Evolutionary conservation across 2,888 invertebrate genomes (phyloP), one percentile per base, ranked within the genome.

Genomic region (Cephus runcator): DNA sequence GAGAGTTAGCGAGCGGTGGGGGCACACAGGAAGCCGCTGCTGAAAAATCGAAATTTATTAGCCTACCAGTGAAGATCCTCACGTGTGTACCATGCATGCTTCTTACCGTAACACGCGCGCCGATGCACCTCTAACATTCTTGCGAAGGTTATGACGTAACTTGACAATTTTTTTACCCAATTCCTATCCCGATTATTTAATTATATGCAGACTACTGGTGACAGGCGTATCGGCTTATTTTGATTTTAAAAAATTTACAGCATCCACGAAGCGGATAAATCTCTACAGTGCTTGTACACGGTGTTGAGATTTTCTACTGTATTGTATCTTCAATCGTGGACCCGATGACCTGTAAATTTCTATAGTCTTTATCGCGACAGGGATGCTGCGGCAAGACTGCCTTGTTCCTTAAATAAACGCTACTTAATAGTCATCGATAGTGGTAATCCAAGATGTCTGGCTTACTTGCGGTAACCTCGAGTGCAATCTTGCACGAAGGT

Each of bases 31-130:
- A 71, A 69, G 79, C 75, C 71, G 74, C 73, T 69, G 69, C 76
- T 79, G 82, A 87, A 88, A 88, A 86, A 84, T 78, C 68, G 81
- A 80, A 79, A 88, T 87, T 87, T 87, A 86, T 86, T 77, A 80
- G 80, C 80, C 79, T 77, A 69, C 68, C 77, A 30, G 77, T 76
- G 78, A 35, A 69, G 73, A 71, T 71, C 30, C 34, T 30, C 31
- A 31, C 30, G 56, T 56, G 23, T 56, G 23, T 56, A 56, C 56
- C 34, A 30, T 23, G 71, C 71, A 71, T 71, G 9, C 71, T 12
- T 23, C 31, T 71, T 15, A 9, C 34, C 75, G 79, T 80, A 73
- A 79, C 84, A 80, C 82, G 79, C 81, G 81, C 79, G 75, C 35
- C 71, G 78, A 75, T 81, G 71, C 30, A 30, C 34, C 71, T 33